Evolutionary conservation across 1,140 invertebrate species (phyloP).

Genomic region (Araneus ventricosus): DNA sequence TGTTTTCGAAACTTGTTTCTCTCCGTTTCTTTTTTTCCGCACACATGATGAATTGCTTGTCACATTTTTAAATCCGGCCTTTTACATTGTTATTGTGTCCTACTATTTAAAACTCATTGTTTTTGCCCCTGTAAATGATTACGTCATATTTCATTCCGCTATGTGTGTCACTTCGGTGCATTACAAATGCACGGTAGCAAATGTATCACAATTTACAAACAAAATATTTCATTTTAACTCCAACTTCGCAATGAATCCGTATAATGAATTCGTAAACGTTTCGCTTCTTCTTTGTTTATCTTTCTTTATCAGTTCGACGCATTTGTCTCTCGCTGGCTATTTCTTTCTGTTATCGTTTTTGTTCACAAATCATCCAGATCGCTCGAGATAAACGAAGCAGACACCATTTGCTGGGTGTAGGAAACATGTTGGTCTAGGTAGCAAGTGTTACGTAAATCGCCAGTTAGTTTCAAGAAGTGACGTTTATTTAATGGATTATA

Average conservation of each 20-base stretch:
- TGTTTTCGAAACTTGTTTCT: slow-evolving; percentile 13
- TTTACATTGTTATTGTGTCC: slow-evolving; percentile 17
- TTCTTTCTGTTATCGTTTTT: slow-evolving; percentile 7
- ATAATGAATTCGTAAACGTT: slow-evolving; percentile 10
- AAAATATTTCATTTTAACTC: background rate
- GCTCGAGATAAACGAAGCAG: background rate
- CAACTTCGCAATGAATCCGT: background rate
- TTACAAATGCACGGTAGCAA: slow-evolving; percentile 18
- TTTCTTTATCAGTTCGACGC: background rate
- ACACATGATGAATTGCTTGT: slow-evolving; percentile 20
- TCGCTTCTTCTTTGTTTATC: background rate
- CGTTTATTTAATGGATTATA: background rate
- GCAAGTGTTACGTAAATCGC: background rate
- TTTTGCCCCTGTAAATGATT: slow-evolving; percentile 7
- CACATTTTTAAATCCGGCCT: slow-evolving; percentile 3
- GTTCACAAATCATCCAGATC: slow-evolving; percentile 19
- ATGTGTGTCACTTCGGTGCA: background rate
- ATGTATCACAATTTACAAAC: slow-evolving; percentile 18
- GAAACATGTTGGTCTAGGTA: background rate
- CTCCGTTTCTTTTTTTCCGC: background rate
- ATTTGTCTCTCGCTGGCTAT: background rate
- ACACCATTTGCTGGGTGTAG: background rate
- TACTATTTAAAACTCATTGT: slow-evolving; percentile 35
- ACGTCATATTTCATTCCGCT: slow-evolving; percentile 19
- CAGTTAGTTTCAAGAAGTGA: background rate